These are phyloP conservation scores for Meteorus colon DNA, from an alignment of 2,888 invertebrate species.

Conservation along the genomic window DNA sequence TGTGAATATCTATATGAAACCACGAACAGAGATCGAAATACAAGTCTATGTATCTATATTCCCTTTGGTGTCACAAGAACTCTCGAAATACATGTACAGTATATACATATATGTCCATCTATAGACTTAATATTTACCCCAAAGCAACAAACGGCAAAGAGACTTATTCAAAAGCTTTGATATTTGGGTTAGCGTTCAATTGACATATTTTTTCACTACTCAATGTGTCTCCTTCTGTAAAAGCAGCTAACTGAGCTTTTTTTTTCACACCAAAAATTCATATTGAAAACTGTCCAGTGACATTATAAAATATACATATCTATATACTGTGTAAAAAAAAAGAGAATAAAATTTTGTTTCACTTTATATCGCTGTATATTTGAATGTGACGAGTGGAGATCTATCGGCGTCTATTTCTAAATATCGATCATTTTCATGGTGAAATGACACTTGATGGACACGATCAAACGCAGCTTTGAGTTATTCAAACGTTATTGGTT, in stretches of 20 bases:
- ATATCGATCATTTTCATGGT: slow-evolving; percentile 27
- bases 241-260: neutral
- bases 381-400: slow-evolving; percentile 40
- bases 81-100: neutral
- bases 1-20: neutral
- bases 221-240: neutral
- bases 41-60: neutral
- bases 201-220: slow-evolving; percentile 5
- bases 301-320: neutral
- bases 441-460: slow-evolving; percentile 51
- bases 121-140: neutral
- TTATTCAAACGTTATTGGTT: slow-evolving; percentile 55
- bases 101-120: neutral
- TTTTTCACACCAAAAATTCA: neutral
- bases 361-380: neutral
- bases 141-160: neutral
- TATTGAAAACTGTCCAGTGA: neutral
- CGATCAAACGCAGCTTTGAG: slow-evolving; percentile 51
- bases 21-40: neutral
- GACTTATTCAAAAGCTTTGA: slow-evolving; percentile 5
- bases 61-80: neutral
- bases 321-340: neutral
- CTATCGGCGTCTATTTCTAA: slow-evolving; percentile 37
- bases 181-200: slow-evolving; percentile 26
- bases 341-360: too few species aligned